A percentile compares a stretch with the other conserved stretches of the same genome.
phyloP scores from a whole-genome alignment of 2,797 vertebrate genomes.

The Delichon dasypus region DNA sequence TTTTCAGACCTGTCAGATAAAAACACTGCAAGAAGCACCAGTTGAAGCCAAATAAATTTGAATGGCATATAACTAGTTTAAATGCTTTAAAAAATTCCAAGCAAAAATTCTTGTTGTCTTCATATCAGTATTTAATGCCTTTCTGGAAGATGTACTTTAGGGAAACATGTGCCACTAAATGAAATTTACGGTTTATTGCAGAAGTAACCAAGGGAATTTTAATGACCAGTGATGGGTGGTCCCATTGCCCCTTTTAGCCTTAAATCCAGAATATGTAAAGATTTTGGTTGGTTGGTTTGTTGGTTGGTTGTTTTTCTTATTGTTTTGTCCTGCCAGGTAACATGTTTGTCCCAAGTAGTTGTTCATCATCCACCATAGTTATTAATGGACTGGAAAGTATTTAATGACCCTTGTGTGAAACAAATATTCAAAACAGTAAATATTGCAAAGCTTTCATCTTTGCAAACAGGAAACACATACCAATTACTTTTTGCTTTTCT shows the following conservation, averaged over 20 bases:
- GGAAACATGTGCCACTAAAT: not conserved
- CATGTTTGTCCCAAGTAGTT: not conserved
- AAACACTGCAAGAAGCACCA: not conserved
- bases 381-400: not conserved
- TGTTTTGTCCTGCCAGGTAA: not conserved
- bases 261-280: not conserved
- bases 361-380: not conserved
- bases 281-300: not conserved
- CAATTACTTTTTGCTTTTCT: not conserved
- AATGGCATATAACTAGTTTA: not conserved
- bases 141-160: not conserved
- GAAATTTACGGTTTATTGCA: not conserved
- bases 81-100: not conserved
- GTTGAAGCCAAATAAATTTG: not conserved
- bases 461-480: not conserved
- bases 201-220: not conserved
- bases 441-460: not conserved
- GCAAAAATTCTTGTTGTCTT: not conserved
- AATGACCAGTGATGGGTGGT: not conserved
- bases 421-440: not conserved
- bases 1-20: not conserved
- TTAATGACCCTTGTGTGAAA: not conserved
- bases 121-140: not conserved
- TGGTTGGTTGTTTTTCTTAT: not conserved
- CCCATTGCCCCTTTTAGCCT: not conserved